Conservation (phyloP, 2,113 vertebrate species). For the Labeo catla region DNA sequence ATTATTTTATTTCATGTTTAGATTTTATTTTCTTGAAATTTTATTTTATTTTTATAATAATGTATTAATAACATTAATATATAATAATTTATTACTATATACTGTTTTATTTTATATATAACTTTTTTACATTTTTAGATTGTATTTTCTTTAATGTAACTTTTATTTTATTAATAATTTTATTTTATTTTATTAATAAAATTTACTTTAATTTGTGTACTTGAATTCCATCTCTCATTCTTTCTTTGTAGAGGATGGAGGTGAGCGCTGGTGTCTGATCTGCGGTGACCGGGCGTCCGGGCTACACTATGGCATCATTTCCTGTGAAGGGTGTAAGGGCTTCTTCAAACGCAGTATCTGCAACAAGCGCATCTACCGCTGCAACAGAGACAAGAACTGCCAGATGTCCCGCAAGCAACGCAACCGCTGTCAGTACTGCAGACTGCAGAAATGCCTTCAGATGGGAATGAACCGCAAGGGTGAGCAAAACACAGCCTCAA, state of each 20-base stretch:
- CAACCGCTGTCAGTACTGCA: slow-evolving; percentile 98
- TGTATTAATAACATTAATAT: too few relatives aligned
- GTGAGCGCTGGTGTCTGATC: slow-evolving; percentile 97
- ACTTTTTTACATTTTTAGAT: too few relatives aligned
- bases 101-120: too few relatives aligned
- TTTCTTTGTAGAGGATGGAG: slow-evolving; percentile 85
- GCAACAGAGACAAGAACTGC: slow-evolving; percentile 97
- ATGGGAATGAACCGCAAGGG: slow-evolving; percentile 99
- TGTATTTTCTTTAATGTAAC: neutral
- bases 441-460: slow-evolving; percentile 98
- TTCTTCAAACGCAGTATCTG: slow-evolving; percentile 99
- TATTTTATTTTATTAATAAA: too few relatives aligned
- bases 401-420: slow-evolving; percentile 99
- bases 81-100: too few relatives aligned
- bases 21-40: neutral
- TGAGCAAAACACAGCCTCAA: slow-evolving; percentile 60
- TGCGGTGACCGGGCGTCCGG: slow-evolving; percentile 96
- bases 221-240: neutral
- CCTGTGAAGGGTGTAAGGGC: slow-evolving; percentile 98
- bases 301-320: slow-evolving; percentile 99
- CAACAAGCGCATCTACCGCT: slow-evolving; percentile 97
- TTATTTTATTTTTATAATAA: too few relatives aligned
- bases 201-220: neutral
- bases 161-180: neutral
- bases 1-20: neutral